These are phyloP conservation scores for Cynocephalus volans DNA, from an alignment of 2,113 vertebrate genomes.

Conservation along the genomic window DNA sequence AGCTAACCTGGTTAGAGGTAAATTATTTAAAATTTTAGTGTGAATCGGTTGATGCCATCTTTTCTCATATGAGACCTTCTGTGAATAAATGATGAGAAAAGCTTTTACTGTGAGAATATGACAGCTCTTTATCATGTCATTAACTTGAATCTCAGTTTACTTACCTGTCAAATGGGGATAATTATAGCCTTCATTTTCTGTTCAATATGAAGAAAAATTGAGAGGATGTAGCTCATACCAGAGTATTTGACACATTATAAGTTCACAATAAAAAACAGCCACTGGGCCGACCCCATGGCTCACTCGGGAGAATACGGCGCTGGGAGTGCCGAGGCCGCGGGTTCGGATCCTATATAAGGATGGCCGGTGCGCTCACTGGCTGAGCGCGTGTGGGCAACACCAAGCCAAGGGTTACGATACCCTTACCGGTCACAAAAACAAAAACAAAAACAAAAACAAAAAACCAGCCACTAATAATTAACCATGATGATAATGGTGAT, in stretches of 20 bases:
- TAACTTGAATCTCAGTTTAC: neutral
- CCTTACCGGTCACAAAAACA: too few relatives aligned
- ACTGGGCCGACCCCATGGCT: too few relatives aligned
- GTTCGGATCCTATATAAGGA: too few relatives aligned
- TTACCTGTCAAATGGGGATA: neutral
- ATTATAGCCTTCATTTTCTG: neutral
- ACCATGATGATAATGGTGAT: neutral
- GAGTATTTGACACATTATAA: neutral
- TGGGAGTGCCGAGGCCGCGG: too few relatives aligned
- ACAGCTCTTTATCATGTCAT: neutral
- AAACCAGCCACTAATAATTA: neutral
- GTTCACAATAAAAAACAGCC: neutral
- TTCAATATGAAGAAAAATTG: neutral
- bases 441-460: too few relatives aligned
- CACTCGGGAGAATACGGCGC: too few relatives aligned
- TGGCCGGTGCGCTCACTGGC: too few relatives aligned
- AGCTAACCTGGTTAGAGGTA: neutral
- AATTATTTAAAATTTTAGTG: conserved; percentile 19
- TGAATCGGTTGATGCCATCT: neutral
- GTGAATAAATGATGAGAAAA: neutral
- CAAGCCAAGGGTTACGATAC: too few relatives aligned
- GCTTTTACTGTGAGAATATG: neutral
- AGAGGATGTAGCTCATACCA: neutral
- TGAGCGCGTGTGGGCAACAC: too few relatives aligned
- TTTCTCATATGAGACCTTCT: neutral